Conservation (phyloP, 2,888 invertebrate genomes). For the Helobdella robusta region DNA sequence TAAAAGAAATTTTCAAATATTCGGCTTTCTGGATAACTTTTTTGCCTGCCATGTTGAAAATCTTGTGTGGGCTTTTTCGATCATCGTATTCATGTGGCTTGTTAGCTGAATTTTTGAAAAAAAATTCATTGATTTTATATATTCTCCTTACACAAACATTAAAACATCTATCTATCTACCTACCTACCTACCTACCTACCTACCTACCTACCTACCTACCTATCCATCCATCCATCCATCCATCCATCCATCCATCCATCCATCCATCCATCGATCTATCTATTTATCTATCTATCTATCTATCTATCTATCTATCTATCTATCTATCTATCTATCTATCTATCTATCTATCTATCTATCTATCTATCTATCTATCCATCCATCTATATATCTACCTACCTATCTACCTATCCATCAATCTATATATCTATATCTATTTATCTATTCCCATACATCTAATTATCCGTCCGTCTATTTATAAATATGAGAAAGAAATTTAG, state of each 20-base stretch:
- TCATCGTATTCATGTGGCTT: no score
- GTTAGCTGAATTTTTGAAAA: no score
- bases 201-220: background rate
- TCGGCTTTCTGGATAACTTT: no score
- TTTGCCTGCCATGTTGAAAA: no score
- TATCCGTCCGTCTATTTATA: constrained; percentile 5
- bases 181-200: background rate
- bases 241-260: background rate
- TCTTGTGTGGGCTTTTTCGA: no score
- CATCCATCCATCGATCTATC: background rate
- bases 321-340: background rate
- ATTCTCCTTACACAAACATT: no score
- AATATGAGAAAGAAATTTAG: background rate
- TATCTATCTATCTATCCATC: background rate
- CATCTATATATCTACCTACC: background rate
- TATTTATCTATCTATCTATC: background rate
- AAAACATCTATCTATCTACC: background rate
- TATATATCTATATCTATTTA: background rate
- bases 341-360: background rate
- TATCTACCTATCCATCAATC: constrained; percentile 2
- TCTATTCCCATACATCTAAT: background rate
- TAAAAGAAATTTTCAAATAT: no score
- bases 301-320: background rate
- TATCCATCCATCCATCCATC: background rate
- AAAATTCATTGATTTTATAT: no score